Percentiles rank a stretch among this genome's conserved stretches.
phyloP scores from a whole-genome alignment of 2,113 vertebrate species.

The Campylomormyrus tamandua region DNA sequence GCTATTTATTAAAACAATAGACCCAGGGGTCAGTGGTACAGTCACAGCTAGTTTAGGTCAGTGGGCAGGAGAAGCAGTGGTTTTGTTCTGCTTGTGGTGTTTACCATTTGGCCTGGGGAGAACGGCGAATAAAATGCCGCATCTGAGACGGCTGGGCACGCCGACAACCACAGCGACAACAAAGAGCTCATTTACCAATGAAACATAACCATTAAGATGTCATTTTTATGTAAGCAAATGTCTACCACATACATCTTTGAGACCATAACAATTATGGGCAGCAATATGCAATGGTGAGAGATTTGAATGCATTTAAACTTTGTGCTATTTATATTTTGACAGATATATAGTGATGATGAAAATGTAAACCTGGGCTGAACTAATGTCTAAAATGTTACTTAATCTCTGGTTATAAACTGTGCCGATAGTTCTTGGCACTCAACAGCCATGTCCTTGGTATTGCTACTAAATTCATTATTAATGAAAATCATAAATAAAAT shows the following conservation, averaged over 20 bases:
- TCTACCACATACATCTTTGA: background rate
- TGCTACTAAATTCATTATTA: conserved; percentile 9
- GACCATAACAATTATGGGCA: background rate
- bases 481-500: background rate
- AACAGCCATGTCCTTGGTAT: background rate
- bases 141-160: background rate
- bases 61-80: background rate
- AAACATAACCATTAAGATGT: background rate
- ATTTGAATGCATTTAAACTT: background rate
- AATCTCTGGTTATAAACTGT: background rate
- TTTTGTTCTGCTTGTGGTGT: background rate
- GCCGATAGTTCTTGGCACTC: background rate
- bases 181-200: background rate
- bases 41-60: background rate
- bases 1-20: background rate
- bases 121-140: background rate
- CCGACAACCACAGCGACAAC: background rate
- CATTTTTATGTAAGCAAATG: background rate
- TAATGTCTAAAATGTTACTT: background rate
- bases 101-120: background rate
- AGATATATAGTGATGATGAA: background rate
- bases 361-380: background rate
- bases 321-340: background rate
- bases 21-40: background rate
- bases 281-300: background rate